phyloP scores from a whole-genome alignment of 2,113 vertebrate genomes.

The Rhinichthys klamathensis region DNA sequence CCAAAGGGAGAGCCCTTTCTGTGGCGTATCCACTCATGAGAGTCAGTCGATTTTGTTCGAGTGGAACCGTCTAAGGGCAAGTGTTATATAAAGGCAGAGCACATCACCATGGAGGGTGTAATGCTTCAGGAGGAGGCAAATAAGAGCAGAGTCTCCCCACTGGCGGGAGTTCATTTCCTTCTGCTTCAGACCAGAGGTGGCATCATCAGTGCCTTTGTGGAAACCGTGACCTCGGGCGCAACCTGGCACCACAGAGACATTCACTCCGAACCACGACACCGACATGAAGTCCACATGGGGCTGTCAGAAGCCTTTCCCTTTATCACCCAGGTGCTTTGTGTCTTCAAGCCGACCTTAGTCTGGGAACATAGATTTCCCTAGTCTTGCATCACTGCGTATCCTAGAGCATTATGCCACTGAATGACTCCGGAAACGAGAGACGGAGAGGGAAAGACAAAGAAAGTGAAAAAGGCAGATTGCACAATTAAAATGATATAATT shows the following conservation, averaged over 20 bases:
- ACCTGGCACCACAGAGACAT: not conserved
- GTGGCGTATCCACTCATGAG: not conserved
- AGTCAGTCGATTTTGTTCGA: slow-evolving; percentile 26
- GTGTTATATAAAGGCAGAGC: slow-evolving; percentile 36
- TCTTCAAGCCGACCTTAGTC: slow-evolving; percentile 13
- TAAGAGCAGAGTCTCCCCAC: slow-evolving; percentile 11
- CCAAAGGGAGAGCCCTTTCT: slow-evolving; percentile 10
- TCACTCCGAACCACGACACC: not conserved
- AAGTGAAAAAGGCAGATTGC: slow-evolving; percentile 44
- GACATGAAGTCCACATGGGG: slow-evolving; percentile 25
- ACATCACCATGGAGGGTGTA: slow-evolving; percentile 30
- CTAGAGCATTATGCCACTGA: slow-evolving; percentile 20
- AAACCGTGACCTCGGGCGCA: slow-evolving; percentile 9
- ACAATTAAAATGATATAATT: slow-evolving; percentile 54
- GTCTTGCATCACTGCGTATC: slow-evolving; percentile 53
- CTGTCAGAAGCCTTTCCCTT: slow-evolving; percentile 24
- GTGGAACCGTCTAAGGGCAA: slow-evolving; percentile 33
- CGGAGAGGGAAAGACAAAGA: slow-evolving; percentile 19
- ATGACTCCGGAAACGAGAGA: slow-evolving; percentile 19
- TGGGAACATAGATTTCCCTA: slow-evolving; percentile 47
- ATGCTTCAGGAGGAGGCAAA: slow-evolving; percentile 29
- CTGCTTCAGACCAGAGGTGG: slow-evolving; percentile 29
- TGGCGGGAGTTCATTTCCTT: slow-evolving; percentile 40
- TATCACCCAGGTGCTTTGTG: slow-evolving; percentile 34
- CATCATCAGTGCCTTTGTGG: slow-evolving; percentile 5